These are phyloP conservation scores for Pyralis farinalis DNA, from an alignment of 2,888 invertebrate genomes.

Conservation along the genomic window DNA sequence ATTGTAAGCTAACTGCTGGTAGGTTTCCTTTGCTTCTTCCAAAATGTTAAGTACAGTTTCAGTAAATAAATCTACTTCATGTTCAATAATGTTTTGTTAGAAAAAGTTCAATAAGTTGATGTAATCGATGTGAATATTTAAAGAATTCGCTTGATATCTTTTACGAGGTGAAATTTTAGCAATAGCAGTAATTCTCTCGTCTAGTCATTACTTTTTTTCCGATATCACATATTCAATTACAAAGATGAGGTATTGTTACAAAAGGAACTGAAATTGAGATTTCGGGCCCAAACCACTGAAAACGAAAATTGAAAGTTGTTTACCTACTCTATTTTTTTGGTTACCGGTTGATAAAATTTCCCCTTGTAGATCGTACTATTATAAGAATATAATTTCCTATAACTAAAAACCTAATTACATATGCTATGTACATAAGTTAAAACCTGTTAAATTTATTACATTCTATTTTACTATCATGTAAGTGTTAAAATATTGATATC, in stretches of 20 bases:
- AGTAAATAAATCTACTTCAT: conserved; percentile 6
- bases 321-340: no score
- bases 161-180: background rate
- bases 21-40: conserved; percentile 35
- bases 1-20: conserved; percentile 25
- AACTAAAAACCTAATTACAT: conserved; percentile 20
- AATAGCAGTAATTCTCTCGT: no score
- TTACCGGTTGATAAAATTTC: background rate
- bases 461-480: conserved; percentile 77
- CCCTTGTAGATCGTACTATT: background rate
- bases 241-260: no score
- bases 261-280: no score
- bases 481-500: conserved; percentile 76
- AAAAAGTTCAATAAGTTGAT: background rate
- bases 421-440: conserved; percentile 74
- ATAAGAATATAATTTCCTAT: conserved; percentile 18
- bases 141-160: background rate
- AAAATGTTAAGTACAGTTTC: conserved; percentile 12
- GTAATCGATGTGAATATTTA: background rate
- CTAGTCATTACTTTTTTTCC: no score
- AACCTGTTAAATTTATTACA: conserved; percentile 79
- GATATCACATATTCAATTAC: no score
- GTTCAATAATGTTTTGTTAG: conserved; percentile 16
- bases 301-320: no score
- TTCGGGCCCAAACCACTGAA: no score